A percentile compares a stretch with the other conserved stretches of the same genome.
These are phyloP conservation scores for Latrodectus hesperus DNA, from an alignment of 2,888 invertebrate species.

Conservation along the genomic window DNA sequence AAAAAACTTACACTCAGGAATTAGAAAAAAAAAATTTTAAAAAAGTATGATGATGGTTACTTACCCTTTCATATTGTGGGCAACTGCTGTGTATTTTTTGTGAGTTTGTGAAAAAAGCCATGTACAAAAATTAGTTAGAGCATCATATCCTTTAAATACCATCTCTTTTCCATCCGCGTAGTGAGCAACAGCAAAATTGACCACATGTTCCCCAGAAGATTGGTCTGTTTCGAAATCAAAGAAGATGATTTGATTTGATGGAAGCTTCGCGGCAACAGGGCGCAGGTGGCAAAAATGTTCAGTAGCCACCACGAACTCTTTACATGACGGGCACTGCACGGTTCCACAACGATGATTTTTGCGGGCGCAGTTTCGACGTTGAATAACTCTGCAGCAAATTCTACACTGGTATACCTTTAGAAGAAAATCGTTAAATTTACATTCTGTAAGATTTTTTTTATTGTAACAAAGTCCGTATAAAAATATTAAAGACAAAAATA, in stretches of 20 bases:
- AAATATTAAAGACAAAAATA: not conserved
- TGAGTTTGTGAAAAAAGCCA: too few species aligned
- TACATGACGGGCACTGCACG: constrained; percentile 3
- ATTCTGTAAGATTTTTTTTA: not conserved
- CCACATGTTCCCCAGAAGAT: not conserved
- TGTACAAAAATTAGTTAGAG: too few species aligned
- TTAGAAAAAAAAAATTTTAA: too few species aligned
- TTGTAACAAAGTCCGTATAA: not conserved
- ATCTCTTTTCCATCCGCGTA: too few species aligned
- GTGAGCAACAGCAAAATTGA: too few species aligned
- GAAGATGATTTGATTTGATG: not conserved
- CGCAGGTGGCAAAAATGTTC: constrained; percentile 6
- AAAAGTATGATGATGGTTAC: too few species aligned
- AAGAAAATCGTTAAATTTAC: not conserved
- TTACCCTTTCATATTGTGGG: too few species aligned
- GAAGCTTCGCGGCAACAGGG: not conserved
- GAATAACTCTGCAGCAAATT: constrained; percentile 7
- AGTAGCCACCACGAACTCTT: not conserved
- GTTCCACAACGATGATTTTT: not conserved
- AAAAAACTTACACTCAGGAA: too few species aligned
- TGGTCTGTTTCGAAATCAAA: constrained; percentile 32
- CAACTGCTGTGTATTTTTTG: too few species aligned
- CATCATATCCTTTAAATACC: too few species aligned
- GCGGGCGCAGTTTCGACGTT: not conserved
- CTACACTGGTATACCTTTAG: not conserved